Evolutionary conservation across 2,113 vertebrate genomes (phyloP), one percentile per base, ranked within the genome.

Genomic region (Desmodus rotundus): DNA sequence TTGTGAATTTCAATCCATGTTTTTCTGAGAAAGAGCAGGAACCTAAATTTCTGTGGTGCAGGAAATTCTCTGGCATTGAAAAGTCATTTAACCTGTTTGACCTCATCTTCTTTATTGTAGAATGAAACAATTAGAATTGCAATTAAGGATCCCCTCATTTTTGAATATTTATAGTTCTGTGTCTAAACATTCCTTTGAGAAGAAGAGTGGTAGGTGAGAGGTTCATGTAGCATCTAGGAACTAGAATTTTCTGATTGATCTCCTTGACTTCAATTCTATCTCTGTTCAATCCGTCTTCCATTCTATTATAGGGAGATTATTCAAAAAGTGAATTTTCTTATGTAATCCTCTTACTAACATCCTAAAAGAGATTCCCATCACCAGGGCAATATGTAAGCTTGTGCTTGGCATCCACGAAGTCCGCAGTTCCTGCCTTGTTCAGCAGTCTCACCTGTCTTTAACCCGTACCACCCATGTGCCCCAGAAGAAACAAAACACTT

Each of bases 1-100:
- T 77, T 68, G 20, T 78, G 87, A 92, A 20, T 61, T 91, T 93
- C 94, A 93, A 93, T 80, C 74, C n/a, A 2, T 63, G 0, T 2
- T 92, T 96, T 68, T 68, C 78, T 76, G 8, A 80, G 54, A 82
- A 68, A 45, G 26, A 83, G 36, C 17, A 72, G 36, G 31, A 5
- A 72, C 28, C 26, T 61, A 82, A 89, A 54, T 92, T 77, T 19
- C 9, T 68, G 16, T 91, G 93, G 82, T 94, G 17, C 72, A 38
- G 45, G 19, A 94, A 85, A 72, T 52, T 47, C 11, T 87, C 5
- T 84, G 41, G 36, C 76, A 87, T 67, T 78, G 36, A 52, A 31
- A 2, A 95, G 10, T 87, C 38, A 50, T 89, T 96, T 98, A 87
- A 87, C 81, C 61, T 90, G 0, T 38, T 72, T 77, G 47, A 91